phyloP scores from a whole-genome alignment of 2,888 invertebrate genomes.

The Parelbella ahira region DNA sequence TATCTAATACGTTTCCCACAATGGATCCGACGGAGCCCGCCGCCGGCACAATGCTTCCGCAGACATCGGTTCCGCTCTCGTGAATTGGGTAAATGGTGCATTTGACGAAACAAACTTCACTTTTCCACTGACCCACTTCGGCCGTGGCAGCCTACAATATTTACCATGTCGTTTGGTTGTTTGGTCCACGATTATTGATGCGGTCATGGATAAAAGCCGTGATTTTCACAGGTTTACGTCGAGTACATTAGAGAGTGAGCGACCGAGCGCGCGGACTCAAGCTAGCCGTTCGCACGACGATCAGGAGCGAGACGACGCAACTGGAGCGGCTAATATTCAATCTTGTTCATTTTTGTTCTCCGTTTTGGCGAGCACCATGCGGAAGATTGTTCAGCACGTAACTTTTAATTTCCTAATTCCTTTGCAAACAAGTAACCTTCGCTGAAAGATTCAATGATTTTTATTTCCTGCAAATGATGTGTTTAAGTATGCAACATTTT shows the following conservation, averaged over 20 bases:
- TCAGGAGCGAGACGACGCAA: conserved; percentile 68
- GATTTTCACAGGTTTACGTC: conserved; percentile 57
- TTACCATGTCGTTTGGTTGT: conserved; percentile 44
- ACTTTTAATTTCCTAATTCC: conserved; percentile 43
- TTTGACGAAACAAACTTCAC: conserved; percentile 70
- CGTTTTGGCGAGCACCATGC: no score
- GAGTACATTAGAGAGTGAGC: conserved; percentile 48
- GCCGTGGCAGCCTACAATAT: conserved; percentile 33
- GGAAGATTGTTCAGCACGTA: no score
- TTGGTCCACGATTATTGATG: conserved; percentile 62
- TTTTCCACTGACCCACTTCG: conserved; percentile 66
- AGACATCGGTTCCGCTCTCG: conserved; percentile 75
- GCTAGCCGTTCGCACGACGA: conserved; percentile 69
- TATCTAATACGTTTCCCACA: conserved; percentile 69
- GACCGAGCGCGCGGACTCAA: conserved; percentile 54
- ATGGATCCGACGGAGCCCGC: conserved; percentile 53
- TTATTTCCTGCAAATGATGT: no score
- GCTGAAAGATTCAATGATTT: no score
- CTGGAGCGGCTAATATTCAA: conserved; percentile 71
- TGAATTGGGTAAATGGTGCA: conserved; percentile 75
- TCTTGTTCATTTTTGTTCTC: conserved; percentile 55
- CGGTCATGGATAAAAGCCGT: conserved; percentile 52
- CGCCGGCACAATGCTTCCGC: conserved; percentile 65
- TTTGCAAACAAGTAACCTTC: no score
- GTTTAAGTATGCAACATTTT: no score